A percentile compares a stretch with the other conserved stretches of the same genome.
Evolutionary conservation across 2,888 invertebrate genomes (phyloP).

Genomic region (Pogonocherus hispidulus): DNA sequence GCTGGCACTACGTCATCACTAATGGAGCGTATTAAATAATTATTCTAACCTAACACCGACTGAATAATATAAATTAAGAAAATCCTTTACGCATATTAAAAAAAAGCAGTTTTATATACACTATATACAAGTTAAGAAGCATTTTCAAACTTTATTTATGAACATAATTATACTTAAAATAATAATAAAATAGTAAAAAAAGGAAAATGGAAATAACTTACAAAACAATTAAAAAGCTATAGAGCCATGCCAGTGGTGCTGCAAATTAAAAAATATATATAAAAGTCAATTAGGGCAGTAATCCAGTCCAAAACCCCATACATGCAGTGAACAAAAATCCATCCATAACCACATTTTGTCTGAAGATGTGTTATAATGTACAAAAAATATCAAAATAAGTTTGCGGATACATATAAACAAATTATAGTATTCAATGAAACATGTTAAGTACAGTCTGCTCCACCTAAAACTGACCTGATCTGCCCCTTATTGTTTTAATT

Average conservation of each 20-base stretch:
- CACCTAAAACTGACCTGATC: no score
- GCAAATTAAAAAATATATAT: conserved; percentile 65
- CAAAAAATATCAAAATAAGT: conserved; percentile 31
- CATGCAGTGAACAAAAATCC: conserved; percentile 43
- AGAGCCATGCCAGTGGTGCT: conserved; percentile 67
- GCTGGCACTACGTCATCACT: no score
- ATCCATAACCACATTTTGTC: conserved; percentile 34
- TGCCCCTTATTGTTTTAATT: no score
- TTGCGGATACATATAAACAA: neutral
- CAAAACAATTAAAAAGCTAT: conserved; percentile 65
- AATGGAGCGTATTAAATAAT: no score
- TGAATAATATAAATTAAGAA: conserved; percentile 18
- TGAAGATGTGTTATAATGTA: conserved; percentile 7
- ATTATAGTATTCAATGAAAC: neutral
- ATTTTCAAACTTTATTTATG: conserved; percentile 15
- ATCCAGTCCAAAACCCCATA: conserved; percentile 34
- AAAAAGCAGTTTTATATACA: conserved; percentile 33
- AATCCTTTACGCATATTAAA: conserved; percentile 31
- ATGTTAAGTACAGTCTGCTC: no score
- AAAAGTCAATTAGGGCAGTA: conserved; percentile 33
- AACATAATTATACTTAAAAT: neutral
- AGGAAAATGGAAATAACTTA: conserved; percentile 63
- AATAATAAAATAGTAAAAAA: conserved; percentile 38
- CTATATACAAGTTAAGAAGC: conserved; percentile 32
- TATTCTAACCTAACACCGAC: conserved; percentile 28